Evolutionary conservation across 2,797 vertebrate species (phyloP).

Genomic region (Nyctalus aviator): DNA sequence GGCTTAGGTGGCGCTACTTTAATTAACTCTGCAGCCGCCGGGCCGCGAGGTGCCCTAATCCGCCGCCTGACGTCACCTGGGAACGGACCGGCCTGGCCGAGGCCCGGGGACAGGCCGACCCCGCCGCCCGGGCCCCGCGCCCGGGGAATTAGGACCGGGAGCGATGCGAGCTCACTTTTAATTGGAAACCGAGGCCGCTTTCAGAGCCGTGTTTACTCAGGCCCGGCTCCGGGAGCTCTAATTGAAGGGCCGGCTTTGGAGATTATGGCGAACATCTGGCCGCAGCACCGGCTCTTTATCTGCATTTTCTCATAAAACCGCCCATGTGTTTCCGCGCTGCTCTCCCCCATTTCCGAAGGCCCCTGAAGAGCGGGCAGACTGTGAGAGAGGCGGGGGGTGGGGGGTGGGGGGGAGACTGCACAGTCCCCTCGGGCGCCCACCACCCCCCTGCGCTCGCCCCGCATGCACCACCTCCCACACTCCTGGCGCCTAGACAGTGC

Average conservation of each 20-base stretch:
- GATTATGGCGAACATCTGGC: slow-evolving; percentile 91
- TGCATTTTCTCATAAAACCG: slow-evolving; percentile 90
- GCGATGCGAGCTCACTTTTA: slow-evolving; percentile 90
- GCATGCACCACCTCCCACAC: background rate
- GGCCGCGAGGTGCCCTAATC: slow-evolving; percentile 88
- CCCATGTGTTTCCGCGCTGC: slow-evolving; percentile 70
- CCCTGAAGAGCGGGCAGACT: slow-evolving; percentile 70
- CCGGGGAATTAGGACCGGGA: slow-evolving; percentile 87
- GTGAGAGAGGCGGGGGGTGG: background rate
- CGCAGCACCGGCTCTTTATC: slow-evolving; percentile 87
- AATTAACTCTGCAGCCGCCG: slow-evolving; percentile 88
- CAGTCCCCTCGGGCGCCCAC: background rate
- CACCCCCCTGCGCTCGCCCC: background rate
- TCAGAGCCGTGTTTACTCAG: slow-evolving; percentile 91
- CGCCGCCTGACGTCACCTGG: slow-evolving; percentile 88
- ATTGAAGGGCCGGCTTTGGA: slow-evolving; percentile 90
- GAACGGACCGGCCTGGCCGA: slow-evolving; percentile 72
- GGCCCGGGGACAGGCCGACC: slow-evolving; percentile 79
- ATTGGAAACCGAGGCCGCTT: slow-evolving; percentile 90
- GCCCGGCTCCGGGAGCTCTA: slow-evolving; percentile 87
- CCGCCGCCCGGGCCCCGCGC: slow-evolving; percentile 79
- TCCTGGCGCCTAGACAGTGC: background rate
- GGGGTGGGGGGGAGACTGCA: no score
- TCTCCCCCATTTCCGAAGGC: slow-evolving; percentile 74
- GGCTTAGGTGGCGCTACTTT: slow-evolving; percentile 88